Evolutionary conservation across 1,140 invertebrate species (phyloP), one percentile per base, ranked within the genome.

Genomic region (Drosophila bipectinata): DNA sequence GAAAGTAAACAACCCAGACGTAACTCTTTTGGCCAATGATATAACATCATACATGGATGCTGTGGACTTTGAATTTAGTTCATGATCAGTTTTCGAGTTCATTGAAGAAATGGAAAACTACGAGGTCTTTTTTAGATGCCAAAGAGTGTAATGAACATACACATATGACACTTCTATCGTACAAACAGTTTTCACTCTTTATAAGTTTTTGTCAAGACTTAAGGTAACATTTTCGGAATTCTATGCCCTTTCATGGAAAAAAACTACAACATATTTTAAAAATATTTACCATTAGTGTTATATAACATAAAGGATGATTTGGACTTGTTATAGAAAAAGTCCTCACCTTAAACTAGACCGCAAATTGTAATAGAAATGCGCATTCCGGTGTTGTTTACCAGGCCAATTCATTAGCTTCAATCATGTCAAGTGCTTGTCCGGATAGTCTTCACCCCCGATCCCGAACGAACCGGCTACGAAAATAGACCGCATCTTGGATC

Each of bases 1-100:
- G 44, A 54, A 69, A 48, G 71, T 47, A 62, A 71, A 59, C 72
- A 57, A 60, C 48, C 34, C 26, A 67, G 58, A 76, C 72, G 66
- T 72, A 84, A 83, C 72, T 52, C 12, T 56, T 51, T 63, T 7
- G 45, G 52, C 48, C 47, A 39, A 52, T 10, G 26, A 66, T 57
- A 57, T 67, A 53, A 56, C 44, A 21, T 69, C 64, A 71, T 56
- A 18, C 18, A 47, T 39, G 30, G 44, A 56, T 26, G 63, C 15
- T 49, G 39, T n/a, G 37, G 30, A 37, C 45, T 30, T 61, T 14
- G 37, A n/a, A n/a, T 63, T 53, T 66, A 41, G 64, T 47, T 66
- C 49, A 66, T 30, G 61, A 66, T 68, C 63, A 61, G 32, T 14
- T 26, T 64, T 66, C 21, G 63, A 45, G 47, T 26, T 62, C 9